These are phyloP conservation scores for Papilio helenus DNA, from an alignment of 1,140 invertebrate species.

Conservation along the genomic window DNA sequence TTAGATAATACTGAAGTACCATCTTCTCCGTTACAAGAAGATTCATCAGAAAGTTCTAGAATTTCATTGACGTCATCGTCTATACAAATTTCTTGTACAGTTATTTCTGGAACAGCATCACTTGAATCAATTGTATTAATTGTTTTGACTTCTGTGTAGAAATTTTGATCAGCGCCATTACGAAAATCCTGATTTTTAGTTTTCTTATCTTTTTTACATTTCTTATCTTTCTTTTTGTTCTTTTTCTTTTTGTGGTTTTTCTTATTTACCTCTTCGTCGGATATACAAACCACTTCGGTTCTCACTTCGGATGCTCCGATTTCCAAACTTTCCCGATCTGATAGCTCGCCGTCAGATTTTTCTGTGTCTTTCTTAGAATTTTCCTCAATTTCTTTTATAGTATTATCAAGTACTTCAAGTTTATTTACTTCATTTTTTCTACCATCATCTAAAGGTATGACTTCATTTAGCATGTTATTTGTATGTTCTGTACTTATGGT, in stretches of 20 bases:
- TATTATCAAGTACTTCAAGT: slow-evolving; percentile 10
- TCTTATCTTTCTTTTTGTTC: slow-evolving; percentile 67
- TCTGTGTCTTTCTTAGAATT: slow-evolving; percentile 43
- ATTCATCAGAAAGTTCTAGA: slow-evolving; percentile 77
- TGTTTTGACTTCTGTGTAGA: slow-evolving; percentile 47
- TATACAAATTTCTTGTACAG: slow-evolving; percentile 39
- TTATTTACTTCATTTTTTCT: not conserved
- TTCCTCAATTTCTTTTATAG: slow-evolving; percentile 6
- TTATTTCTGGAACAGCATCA: not conserved
- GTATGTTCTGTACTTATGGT: not conserved
- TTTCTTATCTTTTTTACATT: slow-evolving; percentile 65
- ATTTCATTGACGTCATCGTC: slow-evolving; percentile 68
- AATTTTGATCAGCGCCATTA: slow-evolving; percentile 65
- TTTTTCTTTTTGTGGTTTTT: slow-evolving; percentile 49
- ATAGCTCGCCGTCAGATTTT: slow-evolving; percentile 67
- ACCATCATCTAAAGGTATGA: not conserved
- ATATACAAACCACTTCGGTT: slow-evolving; percentile 63
- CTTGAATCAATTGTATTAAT: slow-evolving; percentile 12
- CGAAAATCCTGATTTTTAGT: slow-evolving; percentile 69
- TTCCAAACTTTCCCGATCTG: slow-evolving; percentile 58
- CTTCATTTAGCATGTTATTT: not conserved
- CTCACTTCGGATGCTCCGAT: slow-evolving; percentile 51
- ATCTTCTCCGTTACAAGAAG: slow-evolving; percentile 74
- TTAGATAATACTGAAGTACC: slow-evolving; percentile 70
- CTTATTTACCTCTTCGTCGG: slow-evolving; percentile 59